These are phyloP conservation scores for Penelope pileata DNA, from an alignment of 2,113 vertebrate genomes.

Conservation along the genomic window DNA sequence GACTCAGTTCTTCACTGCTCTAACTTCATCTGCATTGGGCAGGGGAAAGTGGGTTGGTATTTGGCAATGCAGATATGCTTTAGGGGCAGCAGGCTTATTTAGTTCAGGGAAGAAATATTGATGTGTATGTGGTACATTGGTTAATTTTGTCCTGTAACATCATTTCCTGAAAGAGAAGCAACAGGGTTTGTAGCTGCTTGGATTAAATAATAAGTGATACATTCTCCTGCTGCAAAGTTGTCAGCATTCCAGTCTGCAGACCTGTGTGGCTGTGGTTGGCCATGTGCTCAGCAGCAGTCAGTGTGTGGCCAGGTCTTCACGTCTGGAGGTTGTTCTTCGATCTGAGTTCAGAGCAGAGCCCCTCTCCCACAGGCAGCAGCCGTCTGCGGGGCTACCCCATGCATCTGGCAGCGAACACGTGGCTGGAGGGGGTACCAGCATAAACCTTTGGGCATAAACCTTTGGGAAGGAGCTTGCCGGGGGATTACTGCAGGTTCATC, in stretches of 20 bases:
- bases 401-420: background rate
- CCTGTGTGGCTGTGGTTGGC: background rate
- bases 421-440: fast-evolving
- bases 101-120: background rate
- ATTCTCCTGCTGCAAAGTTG: background rate
- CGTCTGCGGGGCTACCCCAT: background rate
- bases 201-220: constrained; percentile 52
- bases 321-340: background rate
- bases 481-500: background rate
- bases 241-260: background rate
- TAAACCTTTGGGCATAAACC: fast-evolving
- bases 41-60: constrained; percentile 11
- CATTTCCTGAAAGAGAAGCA: constrained; percentile 48
- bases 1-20: constrained; percentile 1
- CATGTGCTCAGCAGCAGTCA: background rate
- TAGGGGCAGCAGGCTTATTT: background rate
- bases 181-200: background rate
- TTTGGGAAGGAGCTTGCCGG: background rate
- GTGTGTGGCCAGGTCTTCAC: background rate
- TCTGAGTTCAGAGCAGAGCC: background rate
- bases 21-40: background rate
- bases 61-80: background rate
- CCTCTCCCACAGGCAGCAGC: background rate
- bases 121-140: background rate
- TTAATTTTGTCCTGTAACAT: constrained; percentile 7